phyloP scores from a whole-genome alignment of 1,140 invertebrate species.

The Linepithema humile region DNA sequence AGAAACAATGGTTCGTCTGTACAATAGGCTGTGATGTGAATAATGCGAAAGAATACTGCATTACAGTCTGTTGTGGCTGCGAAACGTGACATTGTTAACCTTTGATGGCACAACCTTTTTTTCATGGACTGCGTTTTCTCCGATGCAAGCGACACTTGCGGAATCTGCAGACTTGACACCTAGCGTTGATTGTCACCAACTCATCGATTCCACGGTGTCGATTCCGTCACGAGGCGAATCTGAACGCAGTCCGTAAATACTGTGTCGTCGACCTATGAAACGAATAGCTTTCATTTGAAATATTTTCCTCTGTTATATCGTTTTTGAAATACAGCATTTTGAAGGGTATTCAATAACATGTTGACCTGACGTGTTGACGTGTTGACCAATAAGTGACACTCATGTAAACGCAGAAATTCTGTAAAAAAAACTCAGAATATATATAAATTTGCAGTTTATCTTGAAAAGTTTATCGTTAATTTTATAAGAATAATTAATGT shows the following conservation, averaged over 20 bases:
- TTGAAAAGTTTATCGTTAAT: neutral
- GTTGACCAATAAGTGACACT: neutral
- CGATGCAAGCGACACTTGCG: slow-evolving; percentile 6
- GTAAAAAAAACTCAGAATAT: neutral
- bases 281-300: neutral
- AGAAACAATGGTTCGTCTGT: slow-evolving; percentile 72
- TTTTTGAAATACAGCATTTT: neutral
- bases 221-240: slow-evolving; percentile 1
- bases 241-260: neutral
- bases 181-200: slow-evolving; percentile 10
- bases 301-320: neutral
- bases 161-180: slow-evolving; percentile 34
- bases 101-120: slow-evolving; percentile 74
- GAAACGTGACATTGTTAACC: slow-evolving; percentile 75
- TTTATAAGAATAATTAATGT: neutral
- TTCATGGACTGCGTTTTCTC: slow-evolving; percentile 57
- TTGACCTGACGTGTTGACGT: neutral
- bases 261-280: neutral
- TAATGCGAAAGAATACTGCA: slow-evolving; percentile 75
- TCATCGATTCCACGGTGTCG: slow-evolving; percentile 5
- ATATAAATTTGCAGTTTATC: neutral
- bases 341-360: neutral
- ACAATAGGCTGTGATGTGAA: slow-evolving; percentile 75
- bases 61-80: slow-evolving; percentile 64
- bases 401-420: neutral